Percentiles rank a stretch among this genome's conserved stretches.
Conservation (phyloP, 2,797 vertebrate genomes). For the Siniperca scherzeri region DNA sequence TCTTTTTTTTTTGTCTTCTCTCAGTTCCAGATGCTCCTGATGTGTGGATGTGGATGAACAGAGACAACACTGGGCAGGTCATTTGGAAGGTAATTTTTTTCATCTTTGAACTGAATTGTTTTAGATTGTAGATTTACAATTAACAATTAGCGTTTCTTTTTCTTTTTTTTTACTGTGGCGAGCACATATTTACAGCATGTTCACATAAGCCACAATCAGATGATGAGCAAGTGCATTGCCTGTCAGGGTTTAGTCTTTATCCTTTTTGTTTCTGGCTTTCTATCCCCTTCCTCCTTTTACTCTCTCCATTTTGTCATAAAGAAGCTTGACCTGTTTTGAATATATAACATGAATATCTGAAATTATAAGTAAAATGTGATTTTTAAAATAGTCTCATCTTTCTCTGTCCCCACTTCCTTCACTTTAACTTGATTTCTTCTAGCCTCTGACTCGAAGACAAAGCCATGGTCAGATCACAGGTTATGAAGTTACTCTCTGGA, state of each 20-base stretch:
- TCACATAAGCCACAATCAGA: not conserved
- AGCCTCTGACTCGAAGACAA: constrained; percentile 78
- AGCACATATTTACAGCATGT: not conserved
- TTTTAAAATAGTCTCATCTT: not conserved
- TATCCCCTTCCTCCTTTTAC: not conserved
- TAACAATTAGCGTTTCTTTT: not conserved
- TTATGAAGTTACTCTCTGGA: constrained; percentile 80
- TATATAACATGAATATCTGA: not conserved
- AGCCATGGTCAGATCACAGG: constrained; percentile 77
- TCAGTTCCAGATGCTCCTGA: constrained; percentile 83
- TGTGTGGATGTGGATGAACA: constrained; percentile 82
- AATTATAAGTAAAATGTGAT: not conserved
- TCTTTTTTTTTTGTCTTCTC: not conserved
- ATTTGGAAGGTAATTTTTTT: constrained; percentile 82
- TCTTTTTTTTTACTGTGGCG: not conserved
- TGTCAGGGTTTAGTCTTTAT: not conserved
- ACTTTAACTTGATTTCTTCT: not conserved
- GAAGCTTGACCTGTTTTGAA: not conserved
- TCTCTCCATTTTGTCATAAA: not conserved
- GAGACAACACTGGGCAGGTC: constrained; percentile 69
- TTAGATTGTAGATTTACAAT: not conserved
- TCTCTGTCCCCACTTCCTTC: no score
- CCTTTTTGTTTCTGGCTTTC: not conserved
- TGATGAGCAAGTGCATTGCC: not conserved
- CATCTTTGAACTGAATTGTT: not conserved